Base-by-base conservation (phyloP, 2,888 invertebrate genomes). In the Choreutis nemorana region DNA sequence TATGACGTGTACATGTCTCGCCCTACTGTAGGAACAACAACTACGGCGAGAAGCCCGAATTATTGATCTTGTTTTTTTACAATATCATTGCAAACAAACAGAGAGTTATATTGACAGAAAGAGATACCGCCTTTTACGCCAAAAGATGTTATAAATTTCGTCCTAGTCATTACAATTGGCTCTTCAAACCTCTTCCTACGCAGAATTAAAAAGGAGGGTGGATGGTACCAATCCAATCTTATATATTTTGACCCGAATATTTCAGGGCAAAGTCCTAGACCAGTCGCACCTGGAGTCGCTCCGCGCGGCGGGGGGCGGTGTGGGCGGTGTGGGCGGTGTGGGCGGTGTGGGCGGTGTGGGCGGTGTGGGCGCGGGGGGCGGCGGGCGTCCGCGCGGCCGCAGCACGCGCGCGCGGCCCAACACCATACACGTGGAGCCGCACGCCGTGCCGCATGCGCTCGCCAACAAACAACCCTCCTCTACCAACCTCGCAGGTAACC, bases 391-490 rank as follows among this genome's bases (percentile, higher is more conserved):
- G 32, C 45, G 70, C 80, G 39, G 72, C 75, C 87, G 68, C 73
- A 78, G 82, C 28, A 79, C 47, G 12, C 84, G 92, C 38, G 92
- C 91, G 23, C 81, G 94, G 15, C 94, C 94, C 28, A 94, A 94
- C 79, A 94, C 94, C 23, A 93, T 94, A 38, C 94, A 94, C 59
- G 91, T 93, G 37, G 93, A 93, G 61, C 87, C 88, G 51, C 87
- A 88, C 30, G 86, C 87, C 22, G 83, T 89, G 28, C 90, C 90
- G 51, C 83, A 87, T 43, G 89, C 90, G 0, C 90, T 90, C 54
- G 89, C 89, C 35, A 84, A 87, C 44, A 90, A 90, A 56, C 91
- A 91, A 56, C 91, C 92, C 37, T 91, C 91, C 34, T 84, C 85
- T 42, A 87, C 90, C 36, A 92, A 91, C 71, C 83, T 93, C 34